phyloP scores from a whole-genome alignment of 2,797 vertebrate genomes.

The Oreochromis mossambicus region DNA sequence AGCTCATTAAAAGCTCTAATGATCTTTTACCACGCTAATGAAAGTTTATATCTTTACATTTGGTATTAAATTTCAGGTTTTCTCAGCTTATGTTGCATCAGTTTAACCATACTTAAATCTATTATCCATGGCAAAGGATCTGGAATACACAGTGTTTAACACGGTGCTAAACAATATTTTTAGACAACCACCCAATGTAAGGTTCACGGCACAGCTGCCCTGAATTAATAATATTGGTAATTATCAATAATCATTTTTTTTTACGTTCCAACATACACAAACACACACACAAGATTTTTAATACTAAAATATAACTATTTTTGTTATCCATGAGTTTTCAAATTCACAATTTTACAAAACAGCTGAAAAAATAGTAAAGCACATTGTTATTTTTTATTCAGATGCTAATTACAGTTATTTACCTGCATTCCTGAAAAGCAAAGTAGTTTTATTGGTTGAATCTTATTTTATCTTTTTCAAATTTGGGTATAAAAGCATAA shows the following conservation, averaged over 20 bases:
- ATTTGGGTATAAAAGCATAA: not conserved
- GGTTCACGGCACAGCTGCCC: not conserved
- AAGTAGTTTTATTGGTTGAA: not conserved
- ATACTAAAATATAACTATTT: not conserved
- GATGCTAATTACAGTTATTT: not conserved
- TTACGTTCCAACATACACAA: not conserved
- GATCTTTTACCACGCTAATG: not conserved
- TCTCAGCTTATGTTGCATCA: not conserved
- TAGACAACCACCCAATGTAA: not conserved
- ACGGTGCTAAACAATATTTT: not conserved
- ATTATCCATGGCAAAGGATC: not conserved
- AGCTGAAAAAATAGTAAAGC: not conserved
- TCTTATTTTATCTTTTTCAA: not conserved
- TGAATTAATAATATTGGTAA: not conserved
- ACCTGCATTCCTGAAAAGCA: not conserved
- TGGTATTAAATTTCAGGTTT: not conserved
- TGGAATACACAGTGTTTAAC: not conserved
- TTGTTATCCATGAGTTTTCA: not conserved
- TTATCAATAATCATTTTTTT: not conserved
- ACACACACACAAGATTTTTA: not conserved
- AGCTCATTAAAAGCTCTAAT: not conserved
- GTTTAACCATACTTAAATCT: not conserved
- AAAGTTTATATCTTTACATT: not conserved
- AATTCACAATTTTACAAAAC: not conserved
- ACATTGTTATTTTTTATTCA: not conserved